phyloP scores from a whole-genome alignment of 2,797 vertebrate genomes.

The Cryptoprocta ferox region DNA sequence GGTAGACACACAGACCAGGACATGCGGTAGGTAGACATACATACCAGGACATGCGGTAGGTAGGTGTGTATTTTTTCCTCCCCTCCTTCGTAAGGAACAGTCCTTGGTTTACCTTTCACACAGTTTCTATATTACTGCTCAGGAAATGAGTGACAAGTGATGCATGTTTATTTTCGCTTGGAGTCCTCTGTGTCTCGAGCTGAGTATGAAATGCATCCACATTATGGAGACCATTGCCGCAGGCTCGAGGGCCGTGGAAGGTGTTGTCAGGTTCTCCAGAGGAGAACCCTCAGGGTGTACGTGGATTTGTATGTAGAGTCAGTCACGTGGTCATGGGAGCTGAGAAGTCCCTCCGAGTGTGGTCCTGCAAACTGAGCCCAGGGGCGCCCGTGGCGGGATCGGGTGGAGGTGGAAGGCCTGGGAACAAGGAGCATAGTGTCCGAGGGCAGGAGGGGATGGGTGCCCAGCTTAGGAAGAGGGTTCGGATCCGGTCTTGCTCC shows the following conservation, averaged over 20 bases:
- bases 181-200: not conserved
- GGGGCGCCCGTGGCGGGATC: fast-evolving
- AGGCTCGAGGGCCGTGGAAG: fast-evolving
- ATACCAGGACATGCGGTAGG: not conserved
- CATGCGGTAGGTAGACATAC: too few relatives aligned
- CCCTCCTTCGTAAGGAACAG: not conserved
- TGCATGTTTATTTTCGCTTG: not conserved
- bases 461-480: not conserved
- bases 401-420: not conserved
- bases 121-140: too few relatives aligned
- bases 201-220: not conserved
- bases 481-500: fast-evolving
- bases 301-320: not conserved
- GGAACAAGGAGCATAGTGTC: not conserved
- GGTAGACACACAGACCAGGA: too few relatives aligned
- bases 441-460: not conserved
- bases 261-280: not conserved
- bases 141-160: not conserved
- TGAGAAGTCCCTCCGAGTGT: too few relatives aligned
- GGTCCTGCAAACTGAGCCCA: not conserved
- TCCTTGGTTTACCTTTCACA: not conserved
- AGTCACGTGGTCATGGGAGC: not conserved
- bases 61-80: not conserved
- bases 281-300: not conserved
- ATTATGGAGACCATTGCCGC: fast-evolving